Evolutionary conservation across 1,140 invertebrate species (phyloP).

Genomic region (Megathymus violae): DNA sequence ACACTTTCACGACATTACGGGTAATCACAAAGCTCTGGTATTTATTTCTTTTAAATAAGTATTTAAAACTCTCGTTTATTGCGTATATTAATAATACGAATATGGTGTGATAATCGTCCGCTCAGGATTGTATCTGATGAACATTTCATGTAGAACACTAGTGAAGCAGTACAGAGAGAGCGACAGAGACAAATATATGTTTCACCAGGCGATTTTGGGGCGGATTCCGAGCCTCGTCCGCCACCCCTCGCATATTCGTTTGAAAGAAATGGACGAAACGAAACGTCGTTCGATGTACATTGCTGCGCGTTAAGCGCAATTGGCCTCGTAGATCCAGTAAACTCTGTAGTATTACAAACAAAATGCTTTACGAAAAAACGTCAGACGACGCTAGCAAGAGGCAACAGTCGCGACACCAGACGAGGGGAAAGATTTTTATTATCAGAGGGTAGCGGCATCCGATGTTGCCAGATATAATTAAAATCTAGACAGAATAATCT

Average conservation of each 20-base stretch:
- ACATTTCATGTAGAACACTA: constrained; percentile 50
- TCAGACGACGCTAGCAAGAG: constrained; percentile 9
- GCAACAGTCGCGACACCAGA: constrained; percentile 5
- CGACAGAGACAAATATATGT: constrained; percentile 61
- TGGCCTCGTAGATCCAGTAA: background rate
- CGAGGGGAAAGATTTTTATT: constrained; percentile 30
- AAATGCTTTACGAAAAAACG: background rate
- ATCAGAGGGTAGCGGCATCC: constrained; percentile 11
- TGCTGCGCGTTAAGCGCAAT: background rate
- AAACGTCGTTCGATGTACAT: constrained; percentile 2
- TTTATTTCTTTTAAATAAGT: constrained; percentile 36
- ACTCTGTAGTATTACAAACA: constrained; percentile 1
- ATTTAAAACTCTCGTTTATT: constrained; percentile 46
- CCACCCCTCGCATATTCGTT: constrained; percentile 32
- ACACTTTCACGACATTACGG: constrained; percentile 54
- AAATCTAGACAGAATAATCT: too few species aligned
- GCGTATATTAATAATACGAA: constrained; percentile 42
- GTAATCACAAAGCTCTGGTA: constrained; percentile 33
- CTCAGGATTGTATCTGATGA: constrained; percentile 45
- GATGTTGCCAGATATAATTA: constrained; percentile 25
- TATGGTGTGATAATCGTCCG: constrained; percentile 49
- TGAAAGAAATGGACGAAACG: constrained; percentile 18
- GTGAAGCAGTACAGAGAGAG: constrained; percentile 43
- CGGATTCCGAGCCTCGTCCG: constrained; percentile 44
- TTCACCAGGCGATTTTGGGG: constrained; percentile 51